phyloP scores from a whole-genome alignment of 1,140 invertebrate species.

The Ips typographus region DNA sequence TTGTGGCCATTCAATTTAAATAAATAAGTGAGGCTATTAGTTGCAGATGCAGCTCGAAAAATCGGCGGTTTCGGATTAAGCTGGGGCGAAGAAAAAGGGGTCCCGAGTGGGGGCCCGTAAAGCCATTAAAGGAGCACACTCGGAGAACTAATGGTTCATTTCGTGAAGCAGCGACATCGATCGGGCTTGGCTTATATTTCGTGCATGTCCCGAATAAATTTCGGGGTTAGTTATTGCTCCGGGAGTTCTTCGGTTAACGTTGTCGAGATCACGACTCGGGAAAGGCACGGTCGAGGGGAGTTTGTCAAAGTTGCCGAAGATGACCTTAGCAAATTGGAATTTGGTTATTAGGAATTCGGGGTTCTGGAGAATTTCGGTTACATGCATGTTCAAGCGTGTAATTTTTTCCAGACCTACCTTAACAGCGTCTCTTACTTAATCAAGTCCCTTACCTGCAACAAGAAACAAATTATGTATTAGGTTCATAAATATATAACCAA shows the following conservation, averaged over 20 bases:
- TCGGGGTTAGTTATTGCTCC: constrained; percentile 21
- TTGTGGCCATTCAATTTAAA: constrained; percentile 13
- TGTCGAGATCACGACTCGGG: constrained; percentile 6
- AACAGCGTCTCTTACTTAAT: no score
- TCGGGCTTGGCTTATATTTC: constrained; percentile 29
- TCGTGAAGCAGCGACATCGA: constrained; percentile 18
- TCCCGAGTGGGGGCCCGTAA: constrained; percentile 9
- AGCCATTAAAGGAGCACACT: constrained; percentile 27
- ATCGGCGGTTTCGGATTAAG: constrained; percentile 19
- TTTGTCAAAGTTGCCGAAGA: constrained; percentile 13
- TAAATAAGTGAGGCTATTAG: constrained; percentile 23
- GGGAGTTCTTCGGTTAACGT: constrained; percentile 11
- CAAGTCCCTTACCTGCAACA: no score
- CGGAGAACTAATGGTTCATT: constrained; percentile 25
- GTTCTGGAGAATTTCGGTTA: no score
- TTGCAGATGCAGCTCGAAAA: constrained; percentile 25
- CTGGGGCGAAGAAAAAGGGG: constrained; percentile 4
- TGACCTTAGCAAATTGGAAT: constrained; percentile 10
- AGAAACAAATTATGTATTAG: no score
- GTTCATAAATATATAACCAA: no score
- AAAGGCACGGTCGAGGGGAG: constrained; percentile 1
- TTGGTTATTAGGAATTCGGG: not conserved
- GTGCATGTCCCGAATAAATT: constrained; percentile 28
- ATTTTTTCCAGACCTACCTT: no score
- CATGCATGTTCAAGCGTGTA: no score